Percentiles rank a stretch among this genome's conserved stretches.
Evolutionary conservation across 2,797 vertebrate species (phyloP).

Genomic region (Botia almorhae): DNA sequence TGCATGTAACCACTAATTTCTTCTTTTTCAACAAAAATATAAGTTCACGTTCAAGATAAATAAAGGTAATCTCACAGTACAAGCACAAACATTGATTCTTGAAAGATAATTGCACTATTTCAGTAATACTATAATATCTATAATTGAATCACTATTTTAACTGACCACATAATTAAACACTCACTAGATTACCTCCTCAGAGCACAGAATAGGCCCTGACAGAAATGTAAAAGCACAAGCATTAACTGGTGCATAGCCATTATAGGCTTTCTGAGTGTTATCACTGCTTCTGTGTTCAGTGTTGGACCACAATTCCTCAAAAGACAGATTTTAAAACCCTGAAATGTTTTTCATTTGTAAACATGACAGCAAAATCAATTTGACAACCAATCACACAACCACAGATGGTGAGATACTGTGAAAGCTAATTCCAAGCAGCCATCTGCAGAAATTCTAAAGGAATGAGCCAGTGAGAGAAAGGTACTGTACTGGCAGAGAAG

Average conservation of each 20-base stretch:
- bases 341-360: constrained; percentile 27
- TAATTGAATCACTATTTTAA: not conserved
- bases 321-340: constrained; percentile 1
- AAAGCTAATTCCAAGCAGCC: not conserved
- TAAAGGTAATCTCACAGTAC: constrained; percentile 14
- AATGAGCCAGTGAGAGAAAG: not conserved
- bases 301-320: not conserved
- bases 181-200: constrained; percentile 8
- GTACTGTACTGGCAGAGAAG: not conserved
- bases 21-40: constrained; percentile 19
- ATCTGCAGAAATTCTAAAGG: not conserved
- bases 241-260: constrained; percentile 29
- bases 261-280: not conserved
- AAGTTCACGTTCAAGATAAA: not conserved
- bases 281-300: not conserved
- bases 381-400: constrained; percentile 8
- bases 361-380: constrained; percentile 8
- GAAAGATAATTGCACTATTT: not conserved
- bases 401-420: constrained; percentile 14
- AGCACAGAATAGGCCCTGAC: not conserved
- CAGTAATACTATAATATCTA: no score
- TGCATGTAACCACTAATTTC: not conserved
- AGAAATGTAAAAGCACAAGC: constrained; percentile 46
- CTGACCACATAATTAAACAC: constrained; percentile 20
- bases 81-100: constrained; percentile 10